Conservation (phyloP, 2,113 vertebrate species). For the Xiphophorus couchianus region DNA sequence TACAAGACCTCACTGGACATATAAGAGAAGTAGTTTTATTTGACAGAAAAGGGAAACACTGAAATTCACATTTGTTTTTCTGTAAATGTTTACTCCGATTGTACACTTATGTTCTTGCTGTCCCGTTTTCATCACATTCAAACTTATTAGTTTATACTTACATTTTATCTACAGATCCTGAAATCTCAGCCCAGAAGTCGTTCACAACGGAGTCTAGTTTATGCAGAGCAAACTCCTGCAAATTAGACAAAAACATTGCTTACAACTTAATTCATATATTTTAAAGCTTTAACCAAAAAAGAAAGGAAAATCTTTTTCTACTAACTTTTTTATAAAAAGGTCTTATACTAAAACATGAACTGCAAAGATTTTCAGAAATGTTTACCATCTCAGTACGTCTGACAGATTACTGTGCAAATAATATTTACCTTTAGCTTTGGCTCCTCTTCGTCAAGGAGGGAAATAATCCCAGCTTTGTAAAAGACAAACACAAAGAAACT, state of each 20-base stretch:
- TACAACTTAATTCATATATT: not conserved
- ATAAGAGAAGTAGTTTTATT: conserved; percentile 17
- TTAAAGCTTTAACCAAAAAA: not conserved
- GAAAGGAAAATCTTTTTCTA: not conserved
- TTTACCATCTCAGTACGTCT: not conserved
- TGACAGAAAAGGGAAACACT: not conserved
- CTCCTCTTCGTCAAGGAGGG: conserved; percentile 98
- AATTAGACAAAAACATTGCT: conserved; percentile 3
- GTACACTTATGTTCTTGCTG: not conserved
- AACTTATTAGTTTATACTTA: conserved; percentile 77
- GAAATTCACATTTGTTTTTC: not conserved
- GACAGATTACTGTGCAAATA: not conserved
- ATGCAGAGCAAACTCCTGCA: conserved; percentile 96
- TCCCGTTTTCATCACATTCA: not conserved
- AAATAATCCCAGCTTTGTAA: conserved; percentile 93
- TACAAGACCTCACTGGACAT: conserved; percentile 92
- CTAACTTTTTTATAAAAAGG: not conserved
- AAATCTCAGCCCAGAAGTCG: conserved; percentile 99
- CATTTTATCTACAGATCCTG: conserved; percentile 99
- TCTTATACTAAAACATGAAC: not conserved
- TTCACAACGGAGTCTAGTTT: conserved; percentile 96
- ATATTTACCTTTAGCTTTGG: conserved; percentile 93
- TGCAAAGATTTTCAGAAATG: not conserved
- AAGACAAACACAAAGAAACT: not conserved
- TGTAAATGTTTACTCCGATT: not conserved